Evolutionary conservation across 2,797 vertebrate species (phyloP), one percentile per base, ranked within the genome.

Genomic region (Aulostomus chinensis): DNA sequence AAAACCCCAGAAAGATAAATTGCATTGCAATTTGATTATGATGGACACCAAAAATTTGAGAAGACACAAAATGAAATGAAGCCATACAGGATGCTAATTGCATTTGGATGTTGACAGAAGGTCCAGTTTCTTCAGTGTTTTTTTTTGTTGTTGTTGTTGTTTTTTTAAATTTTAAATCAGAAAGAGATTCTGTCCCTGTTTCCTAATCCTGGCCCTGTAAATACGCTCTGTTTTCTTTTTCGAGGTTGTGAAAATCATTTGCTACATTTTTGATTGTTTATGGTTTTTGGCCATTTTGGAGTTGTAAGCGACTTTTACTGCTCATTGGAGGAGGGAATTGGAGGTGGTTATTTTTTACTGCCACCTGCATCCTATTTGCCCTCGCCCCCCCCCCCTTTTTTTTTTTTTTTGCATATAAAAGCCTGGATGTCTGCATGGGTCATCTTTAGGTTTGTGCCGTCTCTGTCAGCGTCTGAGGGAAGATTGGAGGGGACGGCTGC

Each of bases 401-500:
- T n/a, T n/a, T n/a, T n/a, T n/a, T n/a, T n/a, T n/a, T n/a, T n/a
- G n/a, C n/a, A n/a, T 4, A 11, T 26, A 21, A 37, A 17, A 28
- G 15, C 11, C 38, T 22, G 12, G 29, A 40, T 41, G 12, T 10
- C 32, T 10, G 32, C 6, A 8, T 28, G 33, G 55, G 33, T 30
- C 9, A 2, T 64, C 32, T 52, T 36, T 52, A 55, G 34, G 46
- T 41, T 13, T 10, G 54, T 78, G 49, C 32, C 1, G 11, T 41
- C 9, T 50, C 25, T 1, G 17, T 80, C 70, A 59, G 58, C 36
- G 57, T 73, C 55, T 73, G 30, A 15, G 18, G 28, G 48, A 43
- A 76, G 66, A 80, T 74, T 49, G 66, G 38, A 74, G 59, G 29
- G 51, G 68, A 74, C 49, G 51, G 42, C 48, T 60, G 48, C 36